Conservation (phyloP, 2,797 vertebrate species). For the Trachurus trachurus region DNA sequence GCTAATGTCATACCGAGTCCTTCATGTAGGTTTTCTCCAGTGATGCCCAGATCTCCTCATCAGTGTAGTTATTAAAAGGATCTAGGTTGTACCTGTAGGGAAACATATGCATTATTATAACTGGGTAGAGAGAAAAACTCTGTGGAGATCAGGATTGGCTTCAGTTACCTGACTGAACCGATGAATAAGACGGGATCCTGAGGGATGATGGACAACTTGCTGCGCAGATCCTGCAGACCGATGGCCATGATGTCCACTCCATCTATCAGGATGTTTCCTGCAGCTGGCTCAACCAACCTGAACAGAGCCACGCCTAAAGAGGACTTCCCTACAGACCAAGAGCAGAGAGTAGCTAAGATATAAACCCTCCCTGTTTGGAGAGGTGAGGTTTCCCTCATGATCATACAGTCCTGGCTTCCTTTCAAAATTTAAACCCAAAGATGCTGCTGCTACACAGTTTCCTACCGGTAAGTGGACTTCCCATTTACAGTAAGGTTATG, state of each 20-base stretch:
- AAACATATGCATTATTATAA: not conserved
- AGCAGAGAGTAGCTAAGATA: not conserved
- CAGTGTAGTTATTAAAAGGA: slow-evolving; percentile 81
- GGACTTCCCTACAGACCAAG: slow-evolving; percentile 85
- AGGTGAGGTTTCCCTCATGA: not conserved
- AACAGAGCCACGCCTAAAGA: slow-evolving; percentile 88
- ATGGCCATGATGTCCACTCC: slow-evolving; percentile 81
- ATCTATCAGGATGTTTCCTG: slow-evolving; percentile 87
- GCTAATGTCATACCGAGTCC: slow-evolving; percentile 73
- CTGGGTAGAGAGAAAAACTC: not conserved
- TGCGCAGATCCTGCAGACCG: slow-evolving; percentile 86
- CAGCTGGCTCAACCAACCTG: slow-evolving; percentile 83
- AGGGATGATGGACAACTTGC: slow-evolving; percentile 89
- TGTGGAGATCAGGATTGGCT: not conserved
- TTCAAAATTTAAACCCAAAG: not conserved
- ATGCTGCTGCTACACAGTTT: not conserved
- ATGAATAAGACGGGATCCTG: slow-evolving; percentile 90
- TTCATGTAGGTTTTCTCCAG: slow-evolving; percentile 90
- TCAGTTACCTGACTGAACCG: slow-evolving; percentile 87
- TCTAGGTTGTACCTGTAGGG: slow-evolving; percentile 86
- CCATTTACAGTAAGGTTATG: not conserved
- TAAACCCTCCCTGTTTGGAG: not conserved
- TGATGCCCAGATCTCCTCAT: slow-evolving; percentile 86
- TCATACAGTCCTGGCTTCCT: not conserved
- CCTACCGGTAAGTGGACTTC: not conserved